Base-by-base conservation (phyloP, 2,888 invertebrate species). In the Troides aeacus region DNA sequence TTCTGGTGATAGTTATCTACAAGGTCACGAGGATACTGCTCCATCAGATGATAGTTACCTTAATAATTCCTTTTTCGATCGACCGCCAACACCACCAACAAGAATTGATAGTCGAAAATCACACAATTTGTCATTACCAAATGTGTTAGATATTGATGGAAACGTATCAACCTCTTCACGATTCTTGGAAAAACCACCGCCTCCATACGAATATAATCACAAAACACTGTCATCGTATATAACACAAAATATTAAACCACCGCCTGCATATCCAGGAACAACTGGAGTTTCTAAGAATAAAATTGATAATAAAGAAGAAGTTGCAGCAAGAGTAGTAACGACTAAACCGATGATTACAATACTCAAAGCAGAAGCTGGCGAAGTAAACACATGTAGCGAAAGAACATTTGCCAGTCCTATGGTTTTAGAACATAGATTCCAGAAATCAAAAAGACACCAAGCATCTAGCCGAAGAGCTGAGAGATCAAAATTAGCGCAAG, bases 271-370 rank as follows among this genome's bases (percentile, higher is more conserved):
- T 84, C 95, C 95, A 1, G 94, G 93, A 10, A 77, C 80, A 56
- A 72, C 81, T 58, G 72, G 77, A 60, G 75, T 83, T 23, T 74
- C 82, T 66, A 74, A 81, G 39, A 86, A 85, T 77, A 81, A 81
- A 72, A 71, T 75, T 17, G 78, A 72, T 58, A 89, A 90, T 39
- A 90, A 90, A 73, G 96, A 96, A 84, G 96, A 96, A 88, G 95
- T 95, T 0, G 93, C 95, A 64, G 96, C 96, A 0, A 93, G 96
- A 73, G 95, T 96, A 74, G 96, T 97, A 53, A 96, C 96, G 42
- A 95, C 96, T 0, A 94, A 96, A 72, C 95, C 96, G 0, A 95
- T 96, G 85, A 95, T 96, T 68, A 96, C 94, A 81, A 95, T 96
- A 72, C 89, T 96, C 30, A 96, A 95, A 79, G 96, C 96, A 15